Conservation (phyloP, 1,140 invertebrate genomes). For the Metopolophium dirhodum region DNA sequence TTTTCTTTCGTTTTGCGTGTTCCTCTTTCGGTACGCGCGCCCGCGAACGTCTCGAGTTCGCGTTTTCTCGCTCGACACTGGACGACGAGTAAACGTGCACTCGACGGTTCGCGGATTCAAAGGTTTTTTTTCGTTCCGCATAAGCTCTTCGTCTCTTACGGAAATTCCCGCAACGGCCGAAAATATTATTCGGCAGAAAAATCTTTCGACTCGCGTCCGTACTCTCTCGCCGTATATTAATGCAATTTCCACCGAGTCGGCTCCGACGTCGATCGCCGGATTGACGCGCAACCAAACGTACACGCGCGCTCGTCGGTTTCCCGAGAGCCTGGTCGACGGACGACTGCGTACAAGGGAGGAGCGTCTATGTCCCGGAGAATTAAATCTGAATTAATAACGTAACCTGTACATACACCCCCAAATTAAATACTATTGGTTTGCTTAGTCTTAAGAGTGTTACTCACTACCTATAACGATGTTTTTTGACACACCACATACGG, state of each 20-base stretch:
- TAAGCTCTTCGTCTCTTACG: neutral
- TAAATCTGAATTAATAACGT: neutral
- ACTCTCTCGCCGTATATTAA: neutral
- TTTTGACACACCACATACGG: neutral
- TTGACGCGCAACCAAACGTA: conserved; percentile 23
- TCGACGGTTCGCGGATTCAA: neutral
- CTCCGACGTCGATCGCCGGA: neutral
- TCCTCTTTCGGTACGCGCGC: neutral
- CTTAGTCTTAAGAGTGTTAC: neutral
- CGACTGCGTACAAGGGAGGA: neutral
- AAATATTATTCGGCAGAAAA: neutral
- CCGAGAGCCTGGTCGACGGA: neutral
- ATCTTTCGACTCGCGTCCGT: neutral
- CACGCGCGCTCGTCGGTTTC: neutral
- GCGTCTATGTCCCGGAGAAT: neutral
- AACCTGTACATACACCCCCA: neutral
- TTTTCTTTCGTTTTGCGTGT: neutral
- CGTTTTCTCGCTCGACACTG: neutral
- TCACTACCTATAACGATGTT: neutral
- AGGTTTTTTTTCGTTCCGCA: neutral
- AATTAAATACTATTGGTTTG: neutral
- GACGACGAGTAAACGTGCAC: neutral
- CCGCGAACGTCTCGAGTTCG: neutral
- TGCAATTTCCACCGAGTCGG: neutral
- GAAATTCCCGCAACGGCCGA: neutral